phyloP scores from a whole-genome alignment of 2,797 vertebrate genomes.

The Pteropus rufus region DNA sequence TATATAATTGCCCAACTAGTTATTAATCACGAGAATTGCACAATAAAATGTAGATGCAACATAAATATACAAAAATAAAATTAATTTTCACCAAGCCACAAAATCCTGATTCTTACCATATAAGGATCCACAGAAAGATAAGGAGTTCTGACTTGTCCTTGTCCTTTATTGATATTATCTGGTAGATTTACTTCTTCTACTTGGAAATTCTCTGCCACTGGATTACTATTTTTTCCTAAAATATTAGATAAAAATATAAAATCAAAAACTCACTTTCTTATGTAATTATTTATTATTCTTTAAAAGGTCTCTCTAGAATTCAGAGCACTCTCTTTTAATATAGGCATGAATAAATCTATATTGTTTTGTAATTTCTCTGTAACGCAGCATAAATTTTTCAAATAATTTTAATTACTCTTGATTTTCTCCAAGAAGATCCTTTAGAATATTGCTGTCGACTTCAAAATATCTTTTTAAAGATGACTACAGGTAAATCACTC shows the following conservation, averaged over 20 bases:
- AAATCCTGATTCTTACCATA: constrained; percentile 87
- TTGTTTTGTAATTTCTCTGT: constrained; percentile 16
- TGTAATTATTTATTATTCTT: constrained; percentile 12
- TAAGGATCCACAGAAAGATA: constrained; percentile 98
- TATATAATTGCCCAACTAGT: neutral
- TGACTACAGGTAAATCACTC: neutral
- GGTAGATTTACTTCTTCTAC: constrained; percentile 85
- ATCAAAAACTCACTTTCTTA: neutral
- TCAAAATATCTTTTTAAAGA: constrained; percentile 36
- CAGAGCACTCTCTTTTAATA: constrained; percentile 6
- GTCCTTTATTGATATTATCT: constrained; percentile 83
- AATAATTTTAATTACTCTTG: neutral
- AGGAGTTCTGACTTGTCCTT: constrained; percentile 89
- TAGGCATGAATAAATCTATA: neutral
- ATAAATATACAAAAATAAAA: neutral
- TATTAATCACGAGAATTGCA: neutral
- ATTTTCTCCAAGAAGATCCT: constrained; percentile 9
- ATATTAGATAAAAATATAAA: constrained; percentile 52
- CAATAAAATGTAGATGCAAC: constrained; percentile 32
- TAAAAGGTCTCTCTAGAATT: neutral
- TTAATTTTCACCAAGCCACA: constrained; percentile 27
- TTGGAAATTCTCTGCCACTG: constrained; percentile 90
- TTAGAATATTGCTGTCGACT: neutral
- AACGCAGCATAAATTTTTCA: constrained; percentile 12
- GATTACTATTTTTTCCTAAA: constrained; percentile 88